phyloP scores from a whole-genome alignment of 2,888 invertebrate genomes.

The Mythimna ferrago region DNA sequence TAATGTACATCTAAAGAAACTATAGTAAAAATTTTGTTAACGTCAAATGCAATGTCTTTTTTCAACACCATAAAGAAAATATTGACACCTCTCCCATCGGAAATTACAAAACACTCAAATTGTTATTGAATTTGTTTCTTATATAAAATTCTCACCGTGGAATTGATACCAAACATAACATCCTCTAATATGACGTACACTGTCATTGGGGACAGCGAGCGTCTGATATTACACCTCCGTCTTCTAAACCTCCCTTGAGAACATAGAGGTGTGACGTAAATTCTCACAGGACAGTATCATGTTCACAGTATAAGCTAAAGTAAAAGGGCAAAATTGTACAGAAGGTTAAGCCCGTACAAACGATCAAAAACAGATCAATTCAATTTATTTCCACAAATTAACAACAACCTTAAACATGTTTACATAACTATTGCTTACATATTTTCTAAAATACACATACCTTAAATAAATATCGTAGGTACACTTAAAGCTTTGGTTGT shows the following conservation, averaged over 20 bases:
- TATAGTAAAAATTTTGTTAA: not conserved
- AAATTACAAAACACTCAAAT: not conserved
- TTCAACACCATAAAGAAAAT: too few relatives aligned
- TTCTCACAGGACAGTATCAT: conserved; percentile 48
- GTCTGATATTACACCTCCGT: conserved; percentile 49
- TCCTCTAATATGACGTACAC: not conserved
- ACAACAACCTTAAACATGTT: too few relatives aligned
- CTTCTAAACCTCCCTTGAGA: conserved; percentile 35
- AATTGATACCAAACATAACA: conserved; percentile 20
- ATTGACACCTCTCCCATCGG: not conserved
- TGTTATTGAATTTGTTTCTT: conserved; percentile 2
- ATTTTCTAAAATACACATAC: too few relatives aligned
- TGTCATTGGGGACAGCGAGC: conserved; percentile 24
- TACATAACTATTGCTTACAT: too few relatives aligned
- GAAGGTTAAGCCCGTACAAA: not conserved
- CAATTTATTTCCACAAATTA: too few relatives aligned
- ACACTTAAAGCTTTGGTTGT: too few relatives aligned
- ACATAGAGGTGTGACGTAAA: conserved; percentile 28
- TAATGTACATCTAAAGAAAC: too few relatives aligned
- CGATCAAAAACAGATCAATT: not conserved
- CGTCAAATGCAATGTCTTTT: not conserved
- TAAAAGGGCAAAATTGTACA: not conserved
- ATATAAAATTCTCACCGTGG: not conserved
- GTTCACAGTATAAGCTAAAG: conserved; percentile 16
- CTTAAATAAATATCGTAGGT: too few relatives aligned